Evolutionary conservation across 2,888 invertebrate genomes (phyloP).

Genomic region (Mycogona germanica): DNA sequence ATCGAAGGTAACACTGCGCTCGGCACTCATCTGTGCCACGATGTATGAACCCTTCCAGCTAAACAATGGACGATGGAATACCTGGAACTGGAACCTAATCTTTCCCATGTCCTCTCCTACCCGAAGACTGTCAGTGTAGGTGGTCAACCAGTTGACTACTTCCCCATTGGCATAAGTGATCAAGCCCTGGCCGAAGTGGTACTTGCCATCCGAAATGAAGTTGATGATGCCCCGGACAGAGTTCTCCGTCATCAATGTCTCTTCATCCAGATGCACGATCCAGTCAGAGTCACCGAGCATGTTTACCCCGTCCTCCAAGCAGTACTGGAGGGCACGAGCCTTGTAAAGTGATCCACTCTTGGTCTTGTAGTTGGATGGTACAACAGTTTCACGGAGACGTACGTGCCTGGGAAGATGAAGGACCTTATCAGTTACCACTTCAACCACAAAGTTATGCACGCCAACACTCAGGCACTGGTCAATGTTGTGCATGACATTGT

Average conservation of each 20-base stretch:
- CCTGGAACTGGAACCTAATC: slow-evolving; percentile 74
- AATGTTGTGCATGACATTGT: slow-evolving; percentile 75
- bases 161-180: slow-evolving; percentile 95
- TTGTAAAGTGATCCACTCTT: slow-evolving; percentile 88
- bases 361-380: slow-evolving; percentile 72
- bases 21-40: slow-evolving; percentile 87
- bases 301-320: slow-evolving; percentile 81
- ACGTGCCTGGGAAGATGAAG: slow-evolving; percentile 53
- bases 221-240: slow-evolving; percentile 81
- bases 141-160: slow-evolving; percentile 91
- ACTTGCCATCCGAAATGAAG: slow-evolving; percentile 86
- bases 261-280: slow-evolving; percentile 97
- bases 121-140: slow-evolving; percentile 86
- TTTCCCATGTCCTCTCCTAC: slow-evolving; percentile 98
- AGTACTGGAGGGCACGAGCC: slow-evolving; percentile 88
- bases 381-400: slow-evolving; percentile 65
- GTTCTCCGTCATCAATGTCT: slow-evolving; percentile 86
- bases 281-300: slow-evolving; percentile 74
- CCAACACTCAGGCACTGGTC: slow-evolving; percentile 78
- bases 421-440: slow-evolving; percentile 88
- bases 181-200: slow-evolving; percentile 90
- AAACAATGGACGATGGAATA: slow-evolving; percentile 89
- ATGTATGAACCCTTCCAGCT: slow-evolving; percentile 98
- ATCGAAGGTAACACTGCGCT: slow-evolving; percentile 80
- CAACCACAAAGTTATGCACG: slow-evolving; percentile 87